Evolutionary conservation across 2,888 invertebrate genomes (phyloP), one percentile per base, ranked within the genome.

Genomic region (Dynastes tityus): DNA sequence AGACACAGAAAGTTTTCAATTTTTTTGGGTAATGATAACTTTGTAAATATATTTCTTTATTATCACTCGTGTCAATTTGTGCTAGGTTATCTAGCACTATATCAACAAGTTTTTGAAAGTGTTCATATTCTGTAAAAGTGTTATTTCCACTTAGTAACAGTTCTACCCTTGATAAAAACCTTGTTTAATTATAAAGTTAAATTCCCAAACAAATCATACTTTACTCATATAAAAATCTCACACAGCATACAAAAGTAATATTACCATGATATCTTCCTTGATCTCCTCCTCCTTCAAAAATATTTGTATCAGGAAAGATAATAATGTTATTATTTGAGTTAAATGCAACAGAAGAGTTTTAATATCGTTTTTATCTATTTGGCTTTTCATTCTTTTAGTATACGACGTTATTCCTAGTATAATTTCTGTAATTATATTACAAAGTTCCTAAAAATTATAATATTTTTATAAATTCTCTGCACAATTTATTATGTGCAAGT

Each of bases 101-200:
- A 82, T 88, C 88, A 85, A 88, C 87, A 82, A 85, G 87, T 77
- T 84, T 85, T 58, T 88, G 83, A 82, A 88, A 88, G 79, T 82
- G 85, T 8, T 85, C 84, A 29, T 82, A 81, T 32, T 73, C 78
- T 22, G 79, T 82, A 40, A 77, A 80, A 9, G 49, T 32, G 27
- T 37, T 67, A 11, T 80, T 78, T 16, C 78, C 79, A 32, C 78
- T 64, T 65, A 85, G 53, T 49, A 79, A 79, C 53, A 81, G 70
- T 78, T 83, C 77, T 32, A 84, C 79, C n/a, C n/a, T n/a, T n/a
- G n/a, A n/a, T n/a, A n/a, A n/a, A n/a, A n/a, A n/a, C n/a, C n/a
- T n/a, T n/a, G n/a, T n/a, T n/a, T n/a, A n/a, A n/a, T n/a, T n/a
- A n/a, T n/a, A n/a, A n/a, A n/a, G n/a, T n/a, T n/a, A n/a, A n/a